Base-by-base conservation (phyloP, 2,797 vertebrate genomes). In the Sylvilagus floridanus region DNA sequence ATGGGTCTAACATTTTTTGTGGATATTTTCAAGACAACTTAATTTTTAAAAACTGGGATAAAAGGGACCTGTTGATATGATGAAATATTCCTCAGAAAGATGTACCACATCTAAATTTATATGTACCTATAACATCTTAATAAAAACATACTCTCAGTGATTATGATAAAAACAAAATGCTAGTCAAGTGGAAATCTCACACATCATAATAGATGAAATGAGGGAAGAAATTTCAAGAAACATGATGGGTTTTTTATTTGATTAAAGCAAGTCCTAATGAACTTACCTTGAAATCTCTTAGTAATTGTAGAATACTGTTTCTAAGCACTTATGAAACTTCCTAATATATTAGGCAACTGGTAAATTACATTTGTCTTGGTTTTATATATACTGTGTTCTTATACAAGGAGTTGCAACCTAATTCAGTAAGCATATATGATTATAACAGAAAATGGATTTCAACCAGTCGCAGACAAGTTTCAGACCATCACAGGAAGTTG, bases 11-110 rank as follows among this genome's bases (percentile, higher is more conserved):
- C 42, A 42, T 42, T 42, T 42, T 42, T 42, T 83, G 17, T 32
- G 90, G 32, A n/a, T 72, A 92, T 30, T 94, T 71, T 85, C 54
- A 92, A 90, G 11, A 82, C 3, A 66, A 57, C 42, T 84, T 84
- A 75, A 32, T 62, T 50, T 85, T 94, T 62, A 71, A 47, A 63
- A 88, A 66, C 5, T 69, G 19, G 24, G 35, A 13, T 57, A 82
- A 86, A 92, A 90, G 1, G 13, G 73, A 57, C 30, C 30, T 63
- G 0, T 66, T 91, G 26, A 9, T 76, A 62, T 69, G 26, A 72
- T n/a, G 16, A 78, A 86, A 62, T 57, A 37, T 50, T 66, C 12
- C 42, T 13, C 21, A 63, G n/a, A 89, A 93, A 90, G 7, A 30
- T 75, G 22, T 69, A 30, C 22, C 21, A 77, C 32, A 78, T 93